Evolutionary conservation across 2,888 invertebrate species (phyloP), one percentile per base, ranked within the genome.

Genomic region (Apodemia hepburni): DNA sequence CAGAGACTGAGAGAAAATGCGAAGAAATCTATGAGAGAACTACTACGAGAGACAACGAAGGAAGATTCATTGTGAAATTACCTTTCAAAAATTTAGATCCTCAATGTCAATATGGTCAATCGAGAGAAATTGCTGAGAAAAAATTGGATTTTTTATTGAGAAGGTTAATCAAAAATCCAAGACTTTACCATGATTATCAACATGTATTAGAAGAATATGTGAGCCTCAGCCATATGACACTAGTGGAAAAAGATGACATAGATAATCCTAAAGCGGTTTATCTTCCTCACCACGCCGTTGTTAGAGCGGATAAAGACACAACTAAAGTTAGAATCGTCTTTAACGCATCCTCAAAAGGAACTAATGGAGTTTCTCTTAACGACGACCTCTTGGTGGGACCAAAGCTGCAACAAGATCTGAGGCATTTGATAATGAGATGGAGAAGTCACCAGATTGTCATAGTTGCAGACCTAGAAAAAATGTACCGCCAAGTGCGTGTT

Each of bases 151-250:
- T 35, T 35, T 35, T 29, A 35, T 35, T 35, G 49, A 68, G 58
- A 35, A 70, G 60, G 58, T 33, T 61, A 12, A 17, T 18, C 6
- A 61, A 58, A 29, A 62, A 65, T n/a, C 62, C 68, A 1, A 61
- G 54, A 49, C 59, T 68, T 7, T 11, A 59, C 18, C 59, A 47
- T 33, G 65, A 68, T n/a, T 68, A 70, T 62, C 59, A 61, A n/a
- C 61, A 65, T 12, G 69, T 67, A 2, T 47, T 70, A 35, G 47
- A 65, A 49, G 70, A 70, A 33, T 68, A 68, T 57, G 15, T 66
- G 12, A 51, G 7, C 17, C 58, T 66, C 17, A 61, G 67, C 51
- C 68, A 67, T 42, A 67, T 70, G 67, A 51, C 29, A 27, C 22
- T 9, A 59, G 62, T 66, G 15, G 22, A 9, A n/a, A 61, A 66